Base-by-base conservation (phyloP, 1,140 invertebrate genomes). In the Carposina sasakii region DNA sequence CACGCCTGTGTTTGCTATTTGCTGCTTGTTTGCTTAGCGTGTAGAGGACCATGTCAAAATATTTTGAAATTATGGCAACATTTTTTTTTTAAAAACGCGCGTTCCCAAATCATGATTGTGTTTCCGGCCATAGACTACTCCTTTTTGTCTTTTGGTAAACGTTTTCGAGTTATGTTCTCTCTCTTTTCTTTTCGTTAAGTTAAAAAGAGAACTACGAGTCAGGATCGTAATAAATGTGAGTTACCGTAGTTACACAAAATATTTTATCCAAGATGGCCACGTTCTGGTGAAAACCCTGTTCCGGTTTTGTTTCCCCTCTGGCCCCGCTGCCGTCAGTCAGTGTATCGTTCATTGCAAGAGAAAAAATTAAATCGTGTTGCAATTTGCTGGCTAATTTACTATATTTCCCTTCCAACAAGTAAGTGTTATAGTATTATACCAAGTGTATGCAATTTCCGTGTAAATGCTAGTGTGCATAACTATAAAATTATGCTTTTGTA, bases 371-470 rank as follows among this genome's bases (percentile, higher is more conserved):
- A 77, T 77, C 75, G 74, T 82, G 74, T 79, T 70, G 72, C 72
- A 76, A 82, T 81, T 81, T 79, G 81, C 83, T 84, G 75, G 71
- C 74, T 77, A 74, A 76, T 79, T 83, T 84, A 85, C 78, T 77
- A 77, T 84, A 71, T 74, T 81, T 71, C 82, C 83, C 83, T 84
- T 85, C 83, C 70, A 78, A 79, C 81, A 85, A 85, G 83, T 85
- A 85, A 85, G 83, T 85, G 79, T 48, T 70, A 67, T 57, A 50
- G 60, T 69, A 67, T 78, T 73, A 57, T 58, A 64, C 64, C 56
- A 54, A 72, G 76, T 81, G 79, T 37, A 50, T 55, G 57, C 60
- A 52, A 50, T 67, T 60, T 67, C 63, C 33, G 74, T 77, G 74
- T 60, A 54, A 43, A 60, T 47, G 47, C 34, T 54, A 72, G 72